Percentiles rank a stretch among this genome's conserved stretches.
Evolutionary conservation across 2,113 vertebrate genomes (phyloP).

Genomic region (Echinops telfairi): DNA sequence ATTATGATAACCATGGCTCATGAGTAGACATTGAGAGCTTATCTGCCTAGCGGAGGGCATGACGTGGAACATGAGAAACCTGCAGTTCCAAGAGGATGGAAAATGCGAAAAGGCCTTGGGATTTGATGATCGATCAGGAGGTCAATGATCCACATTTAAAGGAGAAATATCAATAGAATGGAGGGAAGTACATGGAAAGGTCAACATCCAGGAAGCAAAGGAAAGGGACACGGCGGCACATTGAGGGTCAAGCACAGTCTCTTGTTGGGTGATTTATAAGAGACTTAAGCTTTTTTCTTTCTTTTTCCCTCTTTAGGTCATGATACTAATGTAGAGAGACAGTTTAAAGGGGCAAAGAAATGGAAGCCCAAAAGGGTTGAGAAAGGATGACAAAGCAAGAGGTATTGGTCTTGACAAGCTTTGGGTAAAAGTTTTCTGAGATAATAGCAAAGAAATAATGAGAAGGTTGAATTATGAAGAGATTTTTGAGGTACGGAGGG

Average conservation of each 20-base stretch:
- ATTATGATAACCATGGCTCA: not conserved
- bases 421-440: not conserved
- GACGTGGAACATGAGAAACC: not conserved
- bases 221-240: not conserved
- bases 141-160: not conserved
- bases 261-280: not conserved
- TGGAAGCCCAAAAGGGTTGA: not conserved
- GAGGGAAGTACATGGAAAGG: not conserved
- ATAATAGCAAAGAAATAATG: not conserved
- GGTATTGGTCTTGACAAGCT: not conserved
- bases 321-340: not conserved
- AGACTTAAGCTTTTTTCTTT: not conserved
- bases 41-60: not conserved
- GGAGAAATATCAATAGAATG: not conserved
- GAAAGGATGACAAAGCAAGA: constrained; percentile 1
- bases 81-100: not conserved
- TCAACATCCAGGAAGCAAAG: not conserved
- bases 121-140: not conserved
- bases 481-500: not conserved
- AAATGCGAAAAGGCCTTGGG: not conserved
- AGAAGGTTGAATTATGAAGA: not conserved
- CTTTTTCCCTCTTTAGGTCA: not conserved
- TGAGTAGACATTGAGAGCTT: not conserved
- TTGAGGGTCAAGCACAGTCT: not conserved
- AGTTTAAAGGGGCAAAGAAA: not conserved